Percentiles rank a stretch among this genome's conserved stretches.
phyloP scores from a whole-genome alignment of 2,888 invertebrate genomes.

The Zootermopsis nevadensis region DNA sequence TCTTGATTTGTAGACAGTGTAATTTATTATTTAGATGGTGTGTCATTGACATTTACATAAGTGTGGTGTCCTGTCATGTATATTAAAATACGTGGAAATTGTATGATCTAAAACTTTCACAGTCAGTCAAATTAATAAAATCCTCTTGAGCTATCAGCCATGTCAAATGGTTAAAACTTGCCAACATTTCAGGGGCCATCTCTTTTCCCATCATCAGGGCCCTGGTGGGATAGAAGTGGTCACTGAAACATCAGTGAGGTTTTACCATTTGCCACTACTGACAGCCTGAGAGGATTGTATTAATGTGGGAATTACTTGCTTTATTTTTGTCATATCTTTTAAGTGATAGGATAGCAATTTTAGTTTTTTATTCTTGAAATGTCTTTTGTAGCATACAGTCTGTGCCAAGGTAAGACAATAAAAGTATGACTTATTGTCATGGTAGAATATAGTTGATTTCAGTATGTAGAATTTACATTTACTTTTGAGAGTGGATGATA shows the following conservation, averaged over 20 bases:
- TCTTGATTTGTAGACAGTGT: background rate
- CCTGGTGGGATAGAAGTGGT: no score
- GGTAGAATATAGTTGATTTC: constrained; percentile 31
- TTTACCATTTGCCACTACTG: no score
- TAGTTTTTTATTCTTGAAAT: constrained; percentile 46
- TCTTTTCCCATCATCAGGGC: no score
- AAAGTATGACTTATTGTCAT: constrained; percentile 34
- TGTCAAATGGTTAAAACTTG: no score
- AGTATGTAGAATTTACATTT: constrained; percentile 22
- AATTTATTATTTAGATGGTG: background rate
- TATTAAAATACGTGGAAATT: background rate
- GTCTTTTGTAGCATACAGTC: constrained; percentile 64
- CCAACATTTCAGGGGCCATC: no score
- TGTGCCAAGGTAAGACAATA: constrained; percentile 63
- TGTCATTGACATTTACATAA: background rate
- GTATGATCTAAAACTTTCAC: no score
- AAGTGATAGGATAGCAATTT: constrained; percentile 15
- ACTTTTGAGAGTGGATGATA: constrained; percentile 13
- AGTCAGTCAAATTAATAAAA: no score
- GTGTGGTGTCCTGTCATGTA: background rate
- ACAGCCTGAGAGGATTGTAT: no score
- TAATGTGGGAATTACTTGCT: background rate
- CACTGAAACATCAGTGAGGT: no score
- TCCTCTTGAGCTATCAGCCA: no score
- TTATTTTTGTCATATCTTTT: background rate